Conservation (phyloP, 1,140 invertebrate species). For the Amphibalanus amphitrite region DNA sequence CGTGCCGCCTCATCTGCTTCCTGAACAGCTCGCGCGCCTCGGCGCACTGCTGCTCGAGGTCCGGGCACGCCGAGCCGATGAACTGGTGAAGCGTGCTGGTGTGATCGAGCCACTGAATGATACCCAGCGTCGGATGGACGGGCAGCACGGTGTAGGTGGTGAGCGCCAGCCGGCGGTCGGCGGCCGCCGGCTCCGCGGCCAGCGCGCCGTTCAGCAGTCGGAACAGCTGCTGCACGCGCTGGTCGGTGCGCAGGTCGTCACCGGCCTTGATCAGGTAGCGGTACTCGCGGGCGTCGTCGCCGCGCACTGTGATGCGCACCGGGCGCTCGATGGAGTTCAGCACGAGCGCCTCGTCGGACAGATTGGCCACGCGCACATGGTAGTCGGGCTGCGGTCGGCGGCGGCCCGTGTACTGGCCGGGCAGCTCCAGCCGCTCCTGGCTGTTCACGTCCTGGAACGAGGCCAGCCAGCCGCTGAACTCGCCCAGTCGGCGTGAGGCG, state of each 20-base stretch:
- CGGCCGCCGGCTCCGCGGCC: constrained; percentile 6
- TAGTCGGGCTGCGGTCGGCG: constrained; percentile 40
- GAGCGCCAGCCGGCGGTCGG: constrained; percentile 29
- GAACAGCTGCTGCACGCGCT: constrained; percentile 53
- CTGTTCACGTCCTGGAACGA: constrained; percentile 34
- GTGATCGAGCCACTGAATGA: constrained; percentile 51
- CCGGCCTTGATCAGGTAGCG: constrained; percentile 53
- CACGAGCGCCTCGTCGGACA: constrained; percentile 33
- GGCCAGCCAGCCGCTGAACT: constrained; percentile 38
- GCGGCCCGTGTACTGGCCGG: constrained; percentile 46
- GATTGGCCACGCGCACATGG: constrained; percentile 47
- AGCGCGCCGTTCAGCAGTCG: constrained; percentile 44
- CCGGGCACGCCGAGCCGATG: constrained; percentile 28
- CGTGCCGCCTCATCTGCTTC: constrained; percentile 7
- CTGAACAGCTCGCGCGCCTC: constrained; percentile 3
- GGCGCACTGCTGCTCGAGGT: constrained; percentile 10
- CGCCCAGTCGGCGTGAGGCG: neutral
- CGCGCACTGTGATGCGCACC: constrained; percentile 40
- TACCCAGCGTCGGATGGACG: constrained; percentile 37
- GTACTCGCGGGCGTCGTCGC: constrained; percentile 51
- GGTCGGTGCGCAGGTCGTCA: constrained; percentile 58
- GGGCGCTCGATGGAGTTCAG: constrained; percentile 43
- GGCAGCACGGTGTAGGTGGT: constrained; percentile 42
- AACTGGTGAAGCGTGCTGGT: constrained; percentile 38
- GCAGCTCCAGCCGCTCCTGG: constrained; percentile 43